Evolutionary conservation across 2,888 invertebrate genomes (phyloP), one percentile per base, ranked within the genome.

Genomic region (Rhagium mordax): DNA sequence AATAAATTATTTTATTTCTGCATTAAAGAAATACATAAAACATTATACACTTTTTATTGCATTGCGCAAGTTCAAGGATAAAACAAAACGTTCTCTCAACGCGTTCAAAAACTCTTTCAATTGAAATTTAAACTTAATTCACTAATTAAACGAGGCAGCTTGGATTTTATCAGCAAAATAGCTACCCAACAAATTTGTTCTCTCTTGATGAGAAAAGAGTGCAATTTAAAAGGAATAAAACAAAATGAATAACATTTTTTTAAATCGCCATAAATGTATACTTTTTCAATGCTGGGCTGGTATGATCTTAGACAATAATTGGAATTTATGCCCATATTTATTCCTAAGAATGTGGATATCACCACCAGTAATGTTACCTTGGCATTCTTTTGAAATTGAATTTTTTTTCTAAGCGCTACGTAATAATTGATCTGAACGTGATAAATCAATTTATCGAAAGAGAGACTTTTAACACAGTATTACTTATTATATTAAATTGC

Each of bases 1-100:
- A 57, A 29, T 53, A 53, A 53, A 53, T 21, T 53, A 53, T 13
- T 21, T 13, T 53, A 53, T n/a, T 41, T 41, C 41, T 41, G 41
- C 41, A 41, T 41, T 41, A 41, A 41, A 41, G 41, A 41, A 41
- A 41, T 41, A 41, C 41, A 41, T 41, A 41, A 41, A 41, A 41
- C 33, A 13, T 13, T 33, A 13, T 13, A 33, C 10, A 33, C 41
- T 41, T 41, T 41, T 41, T 41, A 41, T 41, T 41, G 41, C 41
- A 10, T 41, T 41, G 13, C n/a, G 41, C 41, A 41, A n/a, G 41
- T 41, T 41, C 41, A 41, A 41, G 41, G 41, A 41, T 41, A 41
- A 33, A 41, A 41, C 41, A 41, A 33, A 41, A 41, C 41, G 41
- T 41, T 41, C 41, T 13, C 41, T 41, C 41, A n/a, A n/a, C n/a